phyloP scores from a whole-genome alignment of 2,113 vertebrate species.

The Rhea pennata region DNA sequence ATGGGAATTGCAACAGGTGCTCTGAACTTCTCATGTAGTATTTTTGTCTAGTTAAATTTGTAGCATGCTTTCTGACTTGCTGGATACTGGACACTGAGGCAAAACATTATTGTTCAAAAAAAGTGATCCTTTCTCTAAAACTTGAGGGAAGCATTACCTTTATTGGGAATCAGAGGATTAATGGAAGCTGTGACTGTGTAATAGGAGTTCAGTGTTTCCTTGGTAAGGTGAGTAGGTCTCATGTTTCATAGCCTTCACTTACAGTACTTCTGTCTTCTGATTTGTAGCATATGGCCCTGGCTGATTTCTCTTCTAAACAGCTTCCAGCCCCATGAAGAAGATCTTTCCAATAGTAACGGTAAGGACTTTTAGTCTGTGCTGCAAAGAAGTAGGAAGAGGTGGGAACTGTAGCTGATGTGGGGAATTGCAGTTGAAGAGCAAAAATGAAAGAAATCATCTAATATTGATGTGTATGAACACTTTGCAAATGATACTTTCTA shows the following conservation, averaged over 20 bases:
- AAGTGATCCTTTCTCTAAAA: background rate
- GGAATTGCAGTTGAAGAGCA: background rate
- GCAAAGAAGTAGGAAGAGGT: background rate
- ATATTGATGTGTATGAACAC: background rate
- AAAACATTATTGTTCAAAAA: background rate
- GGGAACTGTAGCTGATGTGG: background rate
- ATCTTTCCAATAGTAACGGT: conserved; percentile 87
- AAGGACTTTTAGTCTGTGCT: conserved; percentile 35
- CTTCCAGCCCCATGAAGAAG: conserved; percentile 93
- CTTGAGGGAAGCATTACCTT: background rate
- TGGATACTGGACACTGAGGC: background rate
- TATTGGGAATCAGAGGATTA: background rate
- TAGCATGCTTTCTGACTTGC: background rate
- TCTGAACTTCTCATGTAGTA: background rate
- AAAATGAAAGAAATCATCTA: background rate
- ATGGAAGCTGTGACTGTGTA: background rate
- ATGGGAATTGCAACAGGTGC: background rate
- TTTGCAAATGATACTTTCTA: background rate
- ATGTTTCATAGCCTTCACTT: background rate
- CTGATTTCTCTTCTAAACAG: conserved; percentile 95
- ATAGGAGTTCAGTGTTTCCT: background rate
- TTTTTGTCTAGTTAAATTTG: background rate
- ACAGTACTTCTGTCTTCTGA: conserved; percentile 10
- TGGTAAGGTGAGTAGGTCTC: background rate
- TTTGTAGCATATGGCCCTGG: conserved; percentile 94